Conservation (phyloP, 2,888 invertebrate genomes). For the Tetragonisca angustula region DNA sequence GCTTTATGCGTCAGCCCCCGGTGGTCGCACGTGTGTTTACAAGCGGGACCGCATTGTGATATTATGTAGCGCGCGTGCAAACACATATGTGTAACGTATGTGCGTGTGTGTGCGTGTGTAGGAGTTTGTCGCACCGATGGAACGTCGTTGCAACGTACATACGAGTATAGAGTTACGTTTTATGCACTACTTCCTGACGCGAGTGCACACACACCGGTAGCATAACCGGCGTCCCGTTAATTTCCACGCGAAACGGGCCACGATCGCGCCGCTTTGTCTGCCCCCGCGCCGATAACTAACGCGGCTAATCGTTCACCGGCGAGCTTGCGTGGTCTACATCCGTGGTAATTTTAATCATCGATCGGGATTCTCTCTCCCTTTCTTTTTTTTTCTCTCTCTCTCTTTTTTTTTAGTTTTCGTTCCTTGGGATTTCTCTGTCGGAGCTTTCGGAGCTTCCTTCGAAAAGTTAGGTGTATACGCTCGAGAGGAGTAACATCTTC, state of each 20-base stretch:
- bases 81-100: not conserved
- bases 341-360: not conserved
- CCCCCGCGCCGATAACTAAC: not conserved
- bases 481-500: no score
- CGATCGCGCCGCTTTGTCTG: not conserved
- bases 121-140: slow-evolving; percentile 19
- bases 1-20: slow-evolving; percentile 14
- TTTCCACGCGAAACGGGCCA: slow-evolving; percentile 20
- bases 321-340: no score
- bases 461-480: no score
- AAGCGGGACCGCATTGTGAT: slow-evolving; percentile 36
- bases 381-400: not conserved
- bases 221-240: slow-evolving; percentile 25
- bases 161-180: slow-evolving; percentile 43
- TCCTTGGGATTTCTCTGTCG: not conserved
- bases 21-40: slow-evolving; percentile 39
- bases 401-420: not conserved
- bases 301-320: not conserved
- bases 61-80: slow-evolving; percentile 34
- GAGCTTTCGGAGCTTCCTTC: not conserved
- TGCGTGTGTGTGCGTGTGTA: no score
- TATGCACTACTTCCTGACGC: slow-evolving; percentile 44
- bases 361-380: no score
- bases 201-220: slow-evolving; percentile 9
- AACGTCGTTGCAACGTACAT: slow-evolving; percentile 14